Evolutionary conservation across 1,140 invertebrate species (phyloP), one percentile per base, ranked within the genome.

Genomic region (Achroia grisella): DNA sequence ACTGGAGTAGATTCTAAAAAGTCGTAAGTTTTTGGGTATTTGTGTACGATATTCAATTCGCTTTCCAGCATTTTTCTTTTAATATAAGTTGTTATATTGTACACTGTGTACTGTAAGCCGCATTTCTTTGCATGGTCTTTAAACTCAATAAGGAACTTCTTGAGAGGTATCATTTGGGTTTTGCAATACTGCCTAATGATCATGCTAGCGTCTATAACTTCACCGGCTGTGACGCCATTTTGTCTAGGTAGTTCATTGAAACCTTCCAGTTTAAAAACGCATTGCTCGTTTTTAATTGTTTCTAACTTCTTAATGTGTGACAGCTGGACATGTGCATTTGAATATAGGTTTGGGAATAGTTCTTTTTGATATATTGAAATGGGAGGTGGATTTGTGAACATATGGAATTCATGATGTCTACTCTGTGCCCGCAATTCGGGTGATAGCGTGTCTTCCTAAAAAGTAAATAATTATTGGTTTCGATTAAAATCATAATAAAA

Each of bases 121-220:
- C 56, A 59, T 40, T 45, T 70, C 2, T 15, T 42, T 4, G 56
- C 46, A 17, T 62, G 57, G n/a, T 50, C 34, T 28, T 61, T 57
- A 43, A 65, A 73, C 34, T 71, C 59, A 28, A 39, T 23, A 1
- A 62, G 30, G 15, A 70, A 66, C 3, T 47, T 46, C 13, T 43
- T 56, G 1, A 66, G 23, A 9, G 57, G 30, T 34, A 62, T 61
- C 13, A 41, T 33, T 11, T 63, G 39, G 1, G 29, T 43, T 33
- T 46, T 50, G 44, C 66, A 70, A 33, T 64, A 59, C 6, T 50
- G 48, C 33, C 54, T 56, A 6, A 70, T 66, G 12, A 70, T 48
- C 1, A 30, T 13, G 17, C 70, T 73, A 1, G 57, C 39, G 40
- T 68, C 48, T 6, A 63, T 10, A 9, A 68, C 60, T 30, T 70